Percentiles rank a stretch among this genome's conserved stretches.
Evolutionary conservation across 2,797 vertebrate species (phyloP).

Genomic region (Bradypus variegatus): DNA sequence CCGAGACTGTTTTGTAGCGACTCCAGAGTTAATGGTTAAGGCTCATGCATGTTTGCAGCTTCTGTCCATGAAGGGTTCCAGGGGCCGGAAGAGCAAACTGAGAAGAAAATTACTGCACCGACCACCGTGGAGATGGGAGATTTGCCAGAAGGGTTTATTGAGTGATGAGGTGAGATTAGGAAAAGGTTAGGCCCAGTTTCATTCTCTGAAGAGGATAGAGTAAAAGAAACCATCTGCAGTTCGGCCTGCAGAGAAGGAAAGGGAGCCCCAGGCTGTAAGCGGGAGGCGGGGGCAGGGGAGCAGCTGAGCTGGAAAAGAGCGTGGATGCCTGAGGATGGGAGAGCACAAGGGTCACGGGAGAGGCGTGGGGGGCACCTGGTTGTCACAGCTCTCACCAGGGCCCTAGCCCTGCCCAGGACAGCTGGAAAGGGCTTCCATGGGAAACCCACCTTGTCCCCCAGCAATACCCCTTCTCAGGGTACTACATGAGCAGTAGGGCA

Average conservation of each 20-base stretch:
- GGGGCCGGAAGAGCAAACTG: background rate
- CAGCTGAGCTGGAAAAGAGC: background rate
- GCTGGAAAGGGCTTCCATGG: background rate
- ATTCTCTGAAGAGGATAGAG: background rate
- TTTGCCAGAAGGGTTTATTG: background rate
- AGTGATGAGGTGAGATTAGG: background rate
- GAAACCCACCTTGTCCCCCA: background rate
- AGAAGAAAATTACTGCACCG: background rate
- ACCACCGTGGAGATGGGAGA: background rate
- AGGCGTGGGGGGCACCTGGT: rapidly evolving
- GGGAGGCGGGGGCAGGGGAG: no score
- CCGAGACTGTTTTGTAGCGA: rapidly evolving
- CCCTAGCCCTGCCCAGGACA: background rate
- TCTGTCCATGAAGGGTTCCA: background rate
- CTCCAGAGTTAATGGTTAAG: background rate
- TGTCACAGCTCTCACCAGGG: background rate
- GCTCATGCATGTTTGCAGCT: background rate
- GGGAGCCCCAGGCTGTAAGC: background rate
- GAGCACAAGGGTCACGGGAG: background rate
- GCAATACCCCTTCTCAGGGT: background rate
- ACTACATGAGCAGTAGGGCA: background rate
- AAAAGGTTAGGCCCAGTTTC: background rate
- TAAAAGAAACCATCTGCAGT: background rate
- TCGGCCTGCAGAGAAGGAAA: background rate
- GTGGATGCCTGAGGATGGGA: background rate